Evolutionary conservation across 2,797 vertebrate species (phyloP).

Genomic region (Sciaenops ocellatus): DNA sequence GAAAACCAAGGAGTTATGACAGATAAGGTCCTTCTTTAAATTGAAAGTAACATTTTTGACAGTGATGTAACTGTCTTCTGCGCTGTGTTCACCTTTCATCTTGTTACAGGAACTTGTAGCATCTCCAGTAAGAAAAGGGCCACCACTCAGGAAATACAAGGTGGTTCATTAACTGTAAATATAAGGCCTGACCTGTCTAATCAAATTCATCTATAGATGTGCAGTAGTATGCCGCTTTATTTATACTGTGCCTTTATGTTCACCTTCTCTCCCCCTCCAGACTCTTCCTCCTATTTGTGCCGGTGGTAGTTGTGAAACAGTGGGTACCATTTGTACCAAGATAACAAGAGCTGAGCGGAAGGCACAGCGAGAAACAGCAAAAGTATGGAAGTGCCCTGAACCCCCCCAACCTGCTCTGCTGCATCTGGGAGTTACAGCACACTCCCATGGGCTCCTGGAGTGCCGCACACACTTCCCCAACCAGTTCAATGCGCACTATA

Average conservation of each 20-base stretch:
- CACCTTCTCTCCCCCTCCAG: constrained; percentile 70
- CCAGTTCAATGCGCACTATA: constrained; percentile 78
- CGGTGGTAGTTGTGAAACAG: constrained; percentile 20
- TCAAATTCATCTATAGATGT: background rate
- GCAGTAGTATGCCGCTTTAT: background rate
- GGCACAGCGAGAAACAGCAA: constrained; percentile 55
- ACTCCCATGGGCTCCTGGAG: constrained; percentile 83
- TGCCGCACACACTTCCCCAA: constrained; percentile 84
- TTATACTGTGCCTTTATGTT: background rate
- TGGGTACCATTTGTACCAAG: constrained; percentile 50
- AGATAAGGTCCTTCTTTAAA: constrained; percentile 46
- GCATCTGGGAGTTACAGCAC: constrained; percentile 88
- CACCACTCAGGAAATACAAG: constrained; percentile 84
- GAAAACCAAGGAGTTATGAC: constrained; percentile 21
- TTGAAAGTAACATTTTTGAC: background rate
- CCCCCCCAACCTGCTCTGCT: constrained; percentile 85
- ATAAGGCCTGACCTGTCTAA: background rate
- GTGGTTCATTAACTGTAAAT: constrained; percentile 42
- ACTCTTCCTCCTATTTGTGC: constrained; percentile 90
- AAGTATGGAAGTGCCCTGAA: constrained; percentile 76
- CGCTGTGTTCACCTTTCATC: background rate
- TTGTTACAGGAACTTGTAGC: constrained; percentile 60
- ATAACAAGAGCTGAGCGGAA: constrained; percentile 65
- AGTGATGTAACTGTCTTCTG: background rate
- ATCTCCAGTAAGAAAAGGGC: constrained; percentile 47